These are phyloP conservation scores for Caenorhabditis tropicalis DNA, from an alignment of 1,140 invertebrate species.

Conservation along the genomic window DNA sequence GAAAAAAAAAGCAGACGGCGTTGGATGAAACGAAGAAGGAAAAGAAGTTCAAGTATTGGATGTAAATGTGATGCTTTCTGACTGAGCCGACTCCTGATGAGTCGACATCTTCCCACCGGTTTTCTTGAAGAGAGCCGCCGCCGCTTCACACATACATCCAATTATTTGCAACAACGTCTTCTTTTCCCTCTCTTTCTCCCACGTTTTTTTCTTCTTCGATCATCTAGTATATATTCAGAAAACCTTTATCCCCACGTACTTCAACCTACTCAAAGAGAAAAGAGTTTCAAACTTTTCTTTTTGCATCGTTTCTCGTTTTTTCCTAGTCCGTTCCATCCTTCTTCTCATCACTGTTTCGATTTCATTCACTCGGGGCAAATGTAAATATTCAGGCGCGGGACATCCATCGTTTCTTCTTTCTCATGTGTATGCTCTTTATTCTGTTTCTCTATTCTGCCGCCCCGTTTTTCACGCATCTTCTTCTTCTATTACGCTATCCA, in stretches of 20 bases:
- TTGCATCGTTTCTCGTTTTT: neutral
- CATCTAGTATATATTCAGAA: neutral
- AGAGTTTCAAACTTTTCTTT: neutral
- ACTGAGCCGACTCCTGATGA: conserved; percentile 10
- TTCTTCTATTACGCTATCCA: neutral
- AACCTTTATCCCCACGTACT: neutral
- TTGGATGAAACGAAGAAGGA: neutral
- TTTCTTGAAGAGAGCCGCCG: neutral
- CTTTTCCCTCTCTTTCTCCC: neutral
- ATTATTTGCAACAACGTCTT: conserved; percentile 29
- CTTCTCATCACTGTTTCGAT: conserved; percentile 12
- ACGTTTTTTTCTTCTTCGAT: neutral
- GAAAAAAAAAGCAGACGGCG: neutral
- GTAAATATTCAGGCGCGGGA: conserved; percentile 44
- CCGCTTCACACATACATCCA: conserved; percentile 25
- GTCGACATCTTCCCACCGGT: conserved; percentile 29
- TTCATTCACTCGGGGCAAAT: conserved; percentile 33
- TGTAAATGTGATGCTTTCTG: conserved; percentile 23
- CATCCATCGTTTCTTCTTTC: neutral
- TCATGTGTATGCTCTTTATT: conserved; percentile 39
- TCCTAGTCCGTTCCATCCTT: neutral
- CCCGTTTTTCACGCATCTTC: conserved; percentile 16
- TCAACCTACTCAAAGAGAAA: no score
- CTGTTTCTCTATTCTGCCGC: conserved; percentile 33
- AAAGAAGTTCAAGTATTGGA: conserved; percentile 37